Conservation (phyloP, 2,113 vertebrate genomes). For the Strix aluco region DNA sequence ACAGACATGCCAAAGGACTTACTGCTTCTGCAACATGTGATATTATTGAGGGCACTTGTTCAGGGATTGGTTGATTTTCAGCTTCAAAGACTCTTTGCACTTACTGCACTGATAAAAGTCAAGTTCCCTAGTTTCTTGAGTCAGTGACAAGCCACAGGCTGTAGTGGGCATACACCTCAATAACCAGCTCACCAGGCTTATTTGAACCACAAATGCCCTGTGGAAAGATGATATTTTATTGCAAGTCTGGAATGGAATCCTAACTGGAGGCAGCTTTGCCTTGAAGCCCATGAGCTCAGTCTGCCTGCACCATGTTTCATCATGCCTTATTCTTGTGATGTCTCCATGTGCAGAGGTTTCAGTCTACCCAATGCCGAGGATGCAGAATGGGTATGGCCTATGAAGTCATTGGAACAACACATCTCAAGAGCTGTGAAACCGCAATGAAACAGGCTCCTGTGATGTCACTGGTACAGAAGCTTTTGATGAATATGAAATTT, state of each 20-base stretch:
- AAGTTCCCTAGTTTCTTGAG: not conserved
- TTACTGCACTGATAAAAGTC: not conserved
- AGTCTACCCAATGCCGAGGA: not conserved
- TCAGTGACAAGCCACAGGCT: not conserved
- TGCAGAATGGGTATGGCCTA: not conserved
- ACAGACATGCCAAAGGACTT: not conserved
- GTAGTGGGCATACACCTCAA: not conserved
- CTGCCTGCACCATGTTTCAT: not conserved
- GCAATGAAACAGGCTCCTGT: not conserved
- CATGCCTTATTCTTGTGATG: not conserved
- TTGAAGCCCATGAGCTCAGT: not conserved
- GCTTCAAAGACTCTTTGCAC: not conserved
- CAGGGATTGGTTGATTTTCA: not conserved
- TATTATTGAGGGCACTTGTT: not conserved
- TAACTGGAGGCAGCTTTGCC: not conserved
- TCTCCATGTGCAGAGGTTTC: not conserved
- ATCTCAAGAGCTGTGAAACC: not conserved
- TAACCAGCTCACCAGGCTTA: not conserved
- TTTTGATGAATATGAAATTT: not conserved
- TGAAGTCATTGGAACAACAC: not conserved
- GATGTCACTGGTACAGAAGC: not conserved
- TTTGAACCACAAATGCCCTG: not conserved
- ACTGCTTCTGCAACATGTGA: not conserved
- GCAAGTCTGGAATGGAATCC: not conserved
- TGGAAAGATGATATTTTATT: not conserved